Conservation (phyloP, 2,888 invertebrate species). For the Limnephilus marmoratus region DNA sequence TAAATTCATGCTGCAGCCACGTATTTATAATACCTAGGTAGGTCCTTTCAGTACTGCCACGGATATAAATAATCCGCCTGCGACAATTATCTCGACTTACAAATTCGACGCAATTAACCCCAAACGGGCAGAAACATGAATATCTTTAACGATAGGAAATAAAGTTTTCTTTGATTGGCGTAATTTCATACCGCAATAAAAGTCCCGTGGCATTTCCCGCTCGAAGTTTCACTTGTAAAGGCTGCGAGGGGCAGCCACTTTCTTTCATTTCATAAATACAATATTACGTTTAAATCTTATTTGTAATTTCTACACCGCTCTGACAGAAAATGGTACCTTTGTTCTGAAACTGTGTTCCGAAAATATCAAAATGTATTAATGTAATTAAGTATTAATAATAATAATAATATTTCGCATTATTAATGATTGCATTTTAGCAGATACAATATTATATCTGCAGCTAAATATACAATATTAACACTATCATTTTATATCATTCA, state of each 20-base stretch:
- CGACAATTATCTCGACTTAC: conserved; percentile 17
- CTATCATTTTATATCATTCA: no score
- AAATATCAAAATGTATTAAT: background rate
- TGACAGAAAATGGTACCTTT: background rate
- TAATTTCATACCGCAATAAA: conserved; percentile 61
- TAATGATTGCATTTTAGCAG: no score
- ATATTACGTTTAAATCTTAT: background rate
- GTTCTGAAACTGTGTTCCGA: background rate
- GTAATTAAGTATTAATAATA: no score
- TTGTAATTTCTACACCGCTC: background rate
- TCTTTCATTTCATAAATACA: background rate
- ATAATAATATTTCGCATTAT: no score
- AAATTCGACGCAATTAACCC: conserved; percentile 11
- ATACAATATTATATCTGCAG: no score
- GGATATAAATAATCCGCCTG: background rate
- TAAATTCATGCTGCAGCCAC: background rate
- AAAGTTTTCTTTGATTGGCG: conserved; percentile 62
- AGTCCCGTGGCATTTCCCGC: conserved; percentile 59
- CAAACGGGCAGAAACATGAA: conserved; percentile 27
- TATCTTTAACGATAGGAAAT: conserved; percentile 59
- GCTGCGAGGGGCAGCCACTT: background rate
- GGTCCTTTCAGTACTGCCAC: background rate
- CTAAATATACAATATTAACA: no score
- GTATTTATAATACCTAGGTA: background rate
- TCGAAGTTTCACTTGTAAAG: conserved; percentile 59